These are phyloP conservation scores for Brachypalpus laphriformis DNA, from an alignment of 2,888 invertebrate genomes.

Conservation along the genomic window DNA sequence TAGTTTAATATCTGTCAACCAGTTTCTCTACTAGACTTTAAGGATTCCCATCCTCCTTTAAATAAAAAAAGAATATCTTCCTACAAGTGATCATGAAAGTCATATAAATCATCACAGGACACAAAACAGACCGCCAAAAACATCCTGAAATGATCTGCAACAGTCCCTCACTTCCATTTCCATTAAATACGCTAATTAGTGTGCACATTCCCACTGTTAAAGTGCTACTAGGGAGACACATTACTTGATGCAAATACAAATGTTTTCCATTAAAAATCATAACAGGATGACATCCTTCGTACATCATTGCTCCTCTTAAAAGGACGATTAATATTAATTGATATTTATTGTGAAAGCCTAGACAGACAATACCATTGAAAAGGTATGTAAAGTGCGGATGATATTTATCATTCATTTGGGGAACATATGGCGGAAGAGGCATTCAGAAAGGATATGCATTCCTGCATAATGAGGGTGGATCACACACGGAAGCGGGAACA, in stretches of 20 bases:
- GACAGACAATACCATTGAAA: slow-evolving; percentile 5
- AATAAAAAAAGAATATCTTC: neutral
- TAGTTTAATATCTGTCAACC: too few species aligned
- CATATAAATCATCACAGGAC: neutral
- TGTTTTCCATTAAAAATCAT: slow-evolving; percentile 54
- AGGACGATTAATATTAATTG: slow-evolving; percentile 57
- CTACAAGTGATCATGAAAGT: neutral
- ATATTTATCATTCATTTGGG: neutral
- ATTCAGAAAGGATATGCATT: slow-evolving; percentile 15
- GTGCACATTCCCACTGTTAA: neutral
- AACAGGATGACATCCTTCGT: slow-evolving; percentile 32
- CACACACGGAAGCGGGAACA: slow-evolving; percentile 44
- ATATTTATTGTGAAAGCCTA: slow-evolving; percentile 38
- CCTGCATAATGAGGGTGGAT: slow-evolving; percentile 49
- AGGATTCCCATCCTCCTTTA: neutral
- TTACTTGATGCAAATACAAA: slow-evolving; percentile 6
- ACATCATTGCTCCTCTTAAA: neutral
- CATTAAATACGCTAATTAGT: slow-evolving; percentile 51
- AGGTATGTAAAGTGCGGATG: slow-evolving; percentile 5
- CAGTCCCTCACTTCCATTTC: slow-evolving; percentile 31
- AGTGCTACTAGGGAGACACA: neutral
- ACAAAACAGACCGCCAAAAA: neutral
- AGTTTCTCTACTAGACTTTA: too few species aligned
- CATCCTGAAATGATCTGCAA: slow-evolving; percentile 32
- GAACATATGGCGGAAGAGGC: slow-evolving; percentile 25